Conservation (phyloP, 2,888 invertebrate genomes). For the Allophyes oxyacanthae region DNA sequence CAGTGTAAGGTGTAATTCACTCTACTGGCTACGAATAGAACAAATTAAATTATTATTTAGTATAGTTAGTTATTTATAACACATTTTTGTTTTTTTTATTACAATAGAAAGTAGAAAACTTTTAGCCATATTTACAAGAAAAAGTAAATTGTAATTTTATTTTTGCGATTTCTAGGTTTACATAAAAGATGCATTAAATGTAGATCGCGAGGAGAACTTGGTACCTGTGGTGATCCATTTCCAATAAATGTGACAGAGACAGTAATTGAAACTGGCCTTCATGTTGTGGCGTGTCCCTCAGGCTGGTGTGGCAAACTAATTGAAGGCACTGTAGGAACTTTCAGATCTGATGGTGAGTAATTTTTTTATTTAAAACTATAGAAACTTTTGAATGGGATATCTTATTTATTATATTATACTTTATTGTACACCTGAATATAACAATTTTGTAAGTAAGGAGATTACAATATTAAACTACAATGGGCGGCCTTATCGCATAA, state of each 20-base stretch:
- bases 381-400: background rate
- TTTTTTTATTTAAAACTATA: background rate
- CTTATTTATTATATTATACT: too few relatives aligned
- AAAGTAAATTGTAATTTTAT: background rate
- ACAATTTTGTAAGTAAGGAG: too few relatives aligned
- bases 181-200: slow-evolving; percentile 94
- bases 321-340: slow-evolving; percentile 92
- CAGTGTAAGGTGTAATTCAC: slow-evolving; percentile 14
- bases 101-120: slow-evolving; percentile 32
- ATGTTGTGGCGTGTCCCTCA: slow-evolving; percentile 94
- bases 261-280: slow-evolving; percentile 92
- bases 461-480: too few relatives aligned
- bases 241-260: slow-evolving; percentile 93
- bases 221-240: slow-evolving; percentile 97
- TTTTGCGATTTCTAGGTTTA: slow-evolving; percentile 86
- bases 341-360: slow-evolving; percentile 93
- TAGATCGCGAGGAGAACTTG: slow-evolving; percentile 95
- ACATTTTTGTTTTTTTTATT: background rate
- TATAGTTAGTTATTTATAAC: background rate
- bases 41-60: slow-evolving; percentile 8
- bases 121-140: background rate
- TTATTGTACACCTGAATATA: too few relatives aligned
- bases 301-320: slow-evolving; percentile 98
- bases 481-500: too few relatives aligned
- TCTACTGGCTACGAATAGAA: slow-evolving; percentile 6